phyloP scores from a whole-genome alignment of 1,140 invertebrate genomes.

The Drosophila ambigua region DNA sequence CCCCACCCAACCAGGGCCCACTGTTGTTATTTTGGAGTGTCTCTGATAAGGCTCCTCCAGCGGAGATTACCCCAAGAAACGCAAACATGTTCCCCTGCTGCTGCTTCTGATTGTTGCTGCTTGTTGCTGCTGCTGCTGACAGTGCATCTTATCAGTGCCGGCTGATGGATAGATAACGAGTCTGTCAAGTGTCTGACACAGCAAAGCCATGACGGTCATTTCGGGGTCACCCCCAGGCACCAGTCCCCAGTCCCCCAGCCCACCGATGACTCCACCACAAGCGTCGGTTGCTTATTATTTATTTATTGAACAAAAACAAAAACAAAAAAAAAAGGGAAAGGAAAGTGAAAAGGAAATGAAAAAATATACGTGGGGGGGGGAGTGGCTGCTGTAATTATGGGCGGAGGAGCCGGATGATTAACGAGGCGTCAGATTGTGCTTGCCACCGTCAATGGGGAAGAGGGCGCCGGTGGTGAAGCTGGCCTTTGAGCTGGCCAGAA shows the following conservation, averaged over 20 bases:
- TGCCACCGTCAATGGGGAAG: conserved; percentile 91
- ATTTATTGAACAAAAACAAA: conserved; percentile 37
- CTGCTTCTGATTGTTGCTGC: conserved; percentile 5
- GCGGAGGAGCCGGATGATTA: conserved; percentile 34
- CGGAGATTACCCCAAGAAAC: conserved; percentile 31
- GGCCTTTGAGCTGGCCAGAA: conserved; percentile 91
- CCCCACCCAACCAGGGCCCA: conserved; percentile 2
- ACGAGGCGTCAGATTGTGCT: conserved; percentile 74
- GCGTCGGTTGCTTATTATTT: conserved; percentile 23
- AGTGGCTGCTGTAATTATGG: conserved; percentile 33
- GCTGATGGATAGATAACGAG: conserved; percentile 52
- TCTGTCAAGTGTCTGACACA: conserved; percentile 44
- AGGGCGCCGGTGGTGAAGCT: conserved; percentile 93
- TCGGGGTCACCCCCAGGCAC: conserved; percentile 53
- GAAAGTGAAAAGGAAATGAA: background rate
- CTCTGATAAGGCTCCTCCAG: conserved; percentile 26
- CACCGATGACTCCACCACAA: background rate
- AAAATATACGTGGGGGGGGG: conserved; percentile 16
- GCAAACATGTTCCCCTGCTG: conserved; percentile 19
- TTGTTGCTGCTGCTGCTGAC: conserved; percentile 25
- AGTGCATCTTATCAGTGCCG: conserved; percentile 40
- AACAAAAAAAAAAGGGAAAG: conserved; percentile 1
- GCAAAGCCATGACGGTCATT: conserved; percentile 65
- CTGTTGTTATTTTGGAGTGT: conserved; percentile 21
- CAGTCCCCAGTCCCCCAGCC: background rate